Conservation (phyloP, 2,888 invertebrate genomes). For the Copidosoma aretas region DNA sequence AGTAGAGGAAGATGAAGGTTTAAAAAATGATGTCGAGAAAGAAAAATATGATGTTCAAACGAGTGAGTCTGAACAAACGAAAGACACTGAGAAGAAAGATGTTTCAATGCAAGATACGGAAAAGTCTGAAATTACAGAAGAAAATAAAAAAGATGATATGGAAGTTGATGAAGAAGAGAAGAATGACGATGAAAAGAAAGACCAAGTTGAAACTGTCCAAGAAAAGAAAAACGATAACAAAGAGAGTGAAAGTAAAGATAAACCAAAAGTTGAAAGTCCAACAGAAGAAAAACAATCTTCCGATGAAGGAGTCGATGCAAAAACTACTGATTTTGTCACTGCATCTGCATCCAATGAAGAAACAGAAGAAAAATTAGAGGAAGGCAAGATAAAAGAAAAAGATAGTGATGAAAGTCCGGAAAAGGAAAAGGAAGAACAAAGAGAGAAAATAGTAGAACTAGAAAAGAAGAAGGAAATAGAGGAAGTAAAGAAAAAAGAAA, state of each 20-base stretch:
- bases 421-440: constrained; percentile 41
- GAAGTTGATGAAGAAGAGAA: constrained; percentile 42
- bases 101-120: constrained; percentile 17
- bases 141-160: constrained; percentile 39
- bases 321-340: constrained; percentile 34
- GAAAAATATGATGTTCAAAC: constrained; percentile 38
- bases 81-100: constrained; percentile 42
- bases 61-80: constrained; percentile 37
- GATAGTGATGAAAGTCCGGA: constrained; percentile 33
- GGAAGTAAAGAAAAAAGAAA: constrained; percentile 40
- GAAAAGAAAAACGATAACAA: constrained; percentile 39
- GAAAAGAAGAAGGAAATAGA: constrained; percentile 39
- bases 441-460: constrained; percentile 42
- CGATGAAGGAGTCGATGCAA: constrained; percentile 31
- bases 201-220: constrained; percentile 6
- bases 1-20: constrained; percentile 41
- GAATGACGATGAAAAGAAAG: constrained; percentile 43
- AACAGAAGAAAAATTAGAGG: constrained; percentile 42
- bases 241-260: constrained; percentile 40
- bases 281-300: constrained; percentile 38
- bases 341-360: neutral
- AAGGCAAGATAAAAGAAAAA: constrained; percentile 27
- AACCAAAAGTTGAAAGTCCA: constrained; percentile 24
- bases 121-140: constrained; percentile 19
- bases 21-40: constrained; percentile 32